Conservation (phyloP, 92 coral and sea anemone genomes). For the Desmophyllum pertusum region DNA sequence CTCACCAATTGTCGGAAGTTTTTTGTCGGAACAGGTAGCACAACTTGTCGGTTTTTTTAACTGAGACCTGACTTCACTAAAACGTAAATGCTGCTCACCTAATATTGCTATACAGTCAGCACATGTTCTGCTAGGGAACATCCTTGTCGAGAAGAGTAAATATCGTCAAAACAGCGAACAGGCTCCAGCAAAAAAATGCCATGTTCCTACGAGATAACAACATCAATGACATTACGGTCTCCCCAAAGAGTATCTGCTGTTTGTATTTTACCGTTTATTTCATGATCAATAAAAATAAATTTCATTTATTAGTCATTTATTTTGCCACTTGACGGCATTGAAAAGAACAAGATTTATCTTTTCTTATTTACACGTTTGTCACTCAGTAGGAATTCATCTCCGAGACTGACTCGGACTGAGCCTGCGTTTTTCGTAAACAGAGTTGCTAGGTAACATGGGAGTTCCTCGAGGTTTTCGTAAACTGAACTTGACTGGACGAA, state of each 20-base stretch:
- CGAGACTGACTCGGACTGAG: too few relatives aligned
- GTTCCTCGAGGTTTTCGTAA: neutral
- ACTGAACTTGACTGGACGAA: neutral
- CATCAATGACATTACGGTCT: neutral
- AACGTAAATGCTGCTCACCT: slow-evolving; percentile 78
- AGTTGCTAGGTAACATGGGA: neutral
- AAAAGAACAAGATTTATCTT: too few relatives aligned
- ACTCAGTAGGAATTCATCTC: too few relatives aligned
- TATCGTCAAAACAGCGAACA: slow-evolving; percentile 88
- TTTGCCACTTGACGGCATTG: neutral
- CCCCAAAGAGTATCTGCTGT: neutral
- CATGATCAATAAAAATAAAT: neutral
- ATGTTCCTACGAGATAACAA: slow-evolving; percentile 67
- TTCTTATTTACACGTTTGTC: neutral
- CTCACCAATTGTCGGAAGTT: too few relatives aligned
- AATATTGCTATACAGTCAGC: slow-evolving; percentile 85
- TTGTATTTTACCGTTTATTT: too few relatives aligned
- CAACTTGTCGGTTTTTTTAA: too few relatives aligned
- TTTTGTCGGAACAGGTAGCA: too few relatives aligned
- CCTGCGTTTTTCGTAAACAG: neutral
- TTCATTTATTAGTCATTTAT: too few relatives aligned
- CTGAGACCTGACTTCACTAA: too few relatives aligned
- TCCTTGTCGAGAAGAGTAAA: slow-evolving; percentile 91
- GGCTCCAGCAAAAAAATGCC: slow-evolving; percentile 96
- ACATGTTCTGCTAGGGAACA: slow-evolving; percentile 91